These are phyloP conservation scores for Stenodema calcarata DNA, from an alignment of 2,888 invertebrate genomes.

Conservation along the genomic window DNA sequence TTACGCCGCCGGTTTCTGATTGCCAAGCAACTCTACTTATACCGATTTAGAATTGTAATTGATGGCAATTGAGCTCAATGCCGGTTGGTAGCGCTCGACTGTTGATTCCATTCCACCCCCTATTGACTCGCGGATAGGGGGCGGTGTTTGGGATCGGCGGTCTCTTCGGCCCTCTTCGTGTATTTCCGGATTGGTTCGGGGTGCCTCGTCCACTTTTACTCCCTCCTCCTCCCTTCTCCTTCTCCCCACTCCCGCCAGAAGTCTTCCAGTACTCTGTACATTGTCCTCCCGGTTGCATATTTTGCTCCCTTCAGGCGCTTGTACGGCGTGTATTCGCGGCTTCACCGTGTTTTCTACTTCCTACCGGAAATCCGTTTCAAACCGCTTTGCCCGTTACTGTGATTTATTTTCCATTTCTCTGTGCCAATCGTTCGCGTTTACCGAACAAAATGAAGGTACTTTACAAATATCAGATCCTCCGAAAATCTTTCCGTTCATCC, in stretches of 20 bases:
- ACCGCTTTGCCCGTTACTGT: not conserved
- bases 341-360: not conserved
- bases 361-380: not conserved
- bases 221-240: not conserved
- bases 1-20: not conserved
- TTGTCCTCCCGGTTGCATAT: constrained; percentile 33
- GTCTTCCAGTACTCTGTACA: constrained; percentile 9
- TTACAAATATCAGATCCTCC: not conserved
- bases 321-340: not conserved
- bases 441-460: not conserved
- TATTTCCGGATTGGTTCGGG: not conserved
- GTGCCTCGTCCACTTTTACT: too few species aligned
- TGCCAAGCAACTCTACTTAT: not conserved
- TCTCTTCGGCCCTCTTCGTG: not conserved
- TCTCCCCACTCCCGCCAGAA: not conserved
- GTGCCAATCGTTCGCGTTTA: not conserved
- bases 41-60: not conserved
- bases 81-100: not conserved
- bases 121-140: not conserved
- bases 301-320: constrained; percentile 6
- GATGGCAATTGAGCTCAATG: not conserved
- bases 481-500: not conserved
- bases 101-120: constrained; percentile 11
- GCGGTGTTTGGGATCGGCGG: not conserved
- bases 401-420: not conserved